Evolutionary conservation across 2,113 vertebrate species (phyloP), one percentile per base, ranked within the genome.

Genomic region (Nibea albiflora): DNA sequence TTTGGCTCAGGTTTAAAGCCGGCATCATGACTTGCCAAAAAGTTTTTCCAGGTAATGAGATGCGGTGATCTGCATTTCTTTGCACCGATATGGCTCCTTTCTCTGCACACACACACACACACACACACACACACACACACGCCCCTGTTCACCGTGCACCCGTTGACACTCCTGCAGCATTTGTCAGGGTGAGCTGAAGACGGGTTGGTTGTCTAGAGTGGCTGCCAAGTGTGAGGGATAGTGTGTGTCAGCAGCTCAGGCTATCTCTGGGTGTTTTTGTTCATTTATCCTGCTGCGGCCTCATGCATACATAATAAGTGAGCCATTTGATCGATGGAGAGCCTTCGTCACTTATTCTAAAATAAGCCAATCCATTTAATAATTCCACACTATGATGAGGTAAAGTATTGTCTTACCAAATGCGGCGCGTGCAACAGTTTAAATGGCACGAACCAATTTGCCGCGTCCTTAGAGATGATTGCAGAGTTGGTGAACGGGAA

Each of bases 131-230:
- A 52, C 5, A 16, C 66, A n/a, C 22, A 0, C 66, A n/a, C 22
- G 0, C 57, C 5, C 60, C 12, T 19, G 42, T 19, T 44, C 69
- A 39, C 57, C 52, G 57, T 76, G 84, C 72, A 79, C 85, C 44
- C 60, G 4, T 53, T 85, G 88, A 93, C 89, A 85, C 86, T 73
- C 54, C 61, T n/a, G 76, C 71, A 72, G 82, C 65, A 83, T 85
- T 85, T 84, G 84, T 86, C 80, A 75, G 88, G 86, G 88, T 90
- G 82, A 91, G 83, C 78, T n/a, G 72, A 85, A 87, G 88, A 80
- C 50, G 20, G 68, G 72, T 74, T 46, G 63, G 73, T 80, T 86
- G 83, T 88, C 89, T 85, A 31, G 71, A 82, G 68, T 70, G 62
- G 24, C 88, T 89, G 89, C 85, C 85, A 92, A 85, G 72, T 84